phyloP scores from a whole-genome alignment of 1,140 invertebrate species.

The Microplitis demolitor region DNA sequence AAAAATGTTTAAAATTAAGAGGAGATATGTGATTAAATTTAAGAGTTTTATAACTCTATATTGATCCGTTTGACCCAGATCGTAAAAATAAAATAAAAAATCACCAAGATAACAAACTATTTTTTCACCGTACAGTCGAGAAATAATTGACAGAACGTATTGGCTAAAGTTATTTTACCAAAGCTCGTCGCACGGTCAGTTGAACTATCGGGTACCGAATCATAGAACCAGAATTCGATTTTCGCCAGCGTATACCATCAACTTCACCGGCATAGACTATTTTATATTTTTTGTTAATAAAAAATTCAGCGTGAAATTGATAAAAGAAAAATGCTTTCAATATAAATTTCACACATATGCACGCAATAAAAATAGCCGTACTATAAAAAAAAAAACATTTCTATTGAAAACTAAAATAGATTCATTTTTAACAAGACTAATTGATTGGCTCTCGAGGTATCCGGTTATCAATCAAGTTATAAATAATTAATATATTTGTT shows the following conservation, averaged over 20 bases:
- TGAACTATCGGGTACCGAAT: neutral
- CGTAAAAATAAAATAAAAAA: too few relatives aligned
- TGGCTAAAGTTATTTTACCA: neutral
- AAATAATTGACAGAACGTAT: neutral
- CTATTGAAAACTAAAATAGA: too few relatives aligned
- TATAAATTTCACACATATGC: neutral
- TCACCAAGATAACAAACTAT: too few relatives aligned
- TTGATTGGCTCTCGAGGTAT: too few relatives aligned
- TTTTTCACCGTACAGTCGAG: neutral
- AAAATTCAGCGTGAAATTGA: conserved; percentile 16
- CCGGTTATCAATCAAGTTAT: neutral
- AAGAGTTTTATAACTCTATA: too few relatives aligned
- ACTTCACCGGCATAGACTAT: neutral
- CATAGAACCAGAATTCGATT: neutral
- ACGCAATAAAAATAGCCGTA: neutral
- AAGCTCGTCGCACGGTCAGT: neutral
- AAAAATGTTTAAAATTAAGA: too few relatives aligned
- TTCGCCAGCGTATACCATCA: neutral
- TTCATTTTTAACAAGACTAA: too few relatives aligned
- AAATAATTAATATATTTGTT: conserved; percentile 13
- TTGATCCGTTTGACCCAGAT: too few relatives aligned
- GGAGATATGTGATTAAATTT: too few relatives aligned
- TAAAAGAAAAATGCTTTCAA: neutral
- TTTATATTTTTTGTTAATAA: too few relatives aligned
- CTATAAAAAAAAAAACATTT: neutral